Percentiles rank a stretch among this genome's conserved stretches.
Evolutionary conservation across 1,140 invertebrate species (phyloP).

Genomic region (Hycleus cichorii): DNA sequence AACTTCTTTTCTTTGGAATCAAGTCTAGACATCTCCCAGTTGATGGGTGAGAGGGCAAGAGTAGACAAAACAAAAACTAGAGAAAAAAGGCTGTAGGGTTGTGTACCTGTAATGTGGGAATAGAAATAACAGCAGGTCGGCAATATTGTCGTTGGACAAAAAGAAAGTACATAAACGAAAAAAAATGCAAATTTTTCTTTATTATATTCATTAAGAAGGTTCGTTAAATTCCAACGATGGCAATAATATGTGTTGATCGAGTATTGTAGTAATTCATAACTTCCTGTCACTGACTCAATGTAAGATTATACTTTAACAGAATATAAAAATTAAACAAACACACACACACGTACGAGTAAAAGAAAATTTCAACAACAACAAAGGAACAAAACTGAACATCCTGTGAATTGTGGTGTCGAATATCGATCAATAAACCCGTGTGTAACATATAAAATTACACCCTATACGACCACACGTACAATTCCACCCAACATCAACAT

Average conservation of each 20-base stretch:
- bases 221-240: too few relatives aligned
- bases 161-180: too few relatives aligned
- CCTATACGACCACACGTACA: neutral
- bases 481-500: neutral
- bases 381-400: constrained; percentile 21
- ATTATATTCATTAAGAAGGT: too few relatives aligned
- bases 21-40: too few relatives aligned
- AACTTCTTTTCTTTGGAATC: too few relatives aligned
- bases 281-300: constrained; percentile 19
- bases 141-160: too few relatives aligned
- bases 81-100: too few relatives aligned
- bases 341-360: constrained; percentile 4
- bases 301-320: constrained; percentile 10
- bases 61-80: too few relatives aligned
- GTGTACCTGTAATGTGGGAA: too few relatives aligned
- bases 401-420: constrained; percentile 28
- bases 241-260: neutral
- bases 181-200: too few relatives aligned
- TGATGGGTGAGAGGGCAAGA: too few relatives aligned
- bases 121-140: too few relatives aligned
- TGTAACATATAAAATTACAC: constrained; percentile 7
- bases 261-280: constrained; percentile 14
- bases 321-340: constrained; percentile 13
- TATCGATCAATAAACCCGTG: constrained; percentile 17
- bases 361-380: constrained; percentile 1